Base-by-base conservation (phyloP, 1,140 invertebrate species). In the Manduca sexta region DNA sequence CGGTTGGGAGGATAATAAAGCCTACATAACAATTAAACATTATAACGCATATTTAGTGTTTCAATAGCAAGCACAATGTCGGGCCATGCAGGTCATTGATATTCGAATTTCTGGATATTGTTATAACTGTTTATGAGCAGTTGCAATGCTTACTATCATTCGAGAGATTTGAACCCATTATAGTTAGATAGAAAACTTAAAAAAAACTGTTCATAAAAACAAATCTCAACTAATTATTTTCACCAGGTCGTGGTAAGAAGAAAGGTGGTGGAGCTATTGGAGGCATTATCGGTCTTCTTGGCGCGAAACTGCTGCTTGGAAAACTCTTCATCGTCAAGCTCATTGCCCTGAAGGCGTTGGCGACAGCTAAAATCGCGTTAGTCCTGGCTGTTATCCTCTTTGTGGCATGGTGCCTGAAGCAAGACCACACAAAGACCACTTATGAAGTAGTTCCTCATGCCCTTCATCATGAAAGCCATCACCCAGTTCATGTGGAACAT, bases 241-340 rank as follows among this genome's bases (percentile, higher is more conserved):
- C 16, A 7, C 21, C 61, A 85, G 81, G 77, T 47, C 81, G 81
- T 69, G 71, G 69, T 10, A 83, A 85, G 56, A 82, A 84, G 45
- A 83, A 83, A 43, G 64, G 70, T 26, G 64, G 65, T 6, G 46
- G 71, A 15, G 75, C 69, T 15, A 63, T 82, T 17, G 76, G 69
- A 5, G 77, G 61, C 3, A 65, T 85, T 17, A 77, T 85, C 37
- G 82, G 79, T 30, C 75, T 85, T 11, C 60, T 85, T 3, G 79
- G 68, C 14, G 79, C 79, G 13, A 84, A 84, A 41, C 40, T 85
- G 1, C 53, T 83, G 6, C 56, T 85, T 29, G 78, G 79, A 3
- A 85, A 85, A 45, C 70, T 85, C n/a, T 77, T 85, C 56, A 78
- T 85, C 47, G 76, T 85, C 6, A 85, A 85, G 34, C 72, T 85